Evolutionary conservation across 2,113 vertebrate genomes (phyloP), one percentile per base, ranked within the genome.

Genomic region (Accipiter virgatus): DNA sequence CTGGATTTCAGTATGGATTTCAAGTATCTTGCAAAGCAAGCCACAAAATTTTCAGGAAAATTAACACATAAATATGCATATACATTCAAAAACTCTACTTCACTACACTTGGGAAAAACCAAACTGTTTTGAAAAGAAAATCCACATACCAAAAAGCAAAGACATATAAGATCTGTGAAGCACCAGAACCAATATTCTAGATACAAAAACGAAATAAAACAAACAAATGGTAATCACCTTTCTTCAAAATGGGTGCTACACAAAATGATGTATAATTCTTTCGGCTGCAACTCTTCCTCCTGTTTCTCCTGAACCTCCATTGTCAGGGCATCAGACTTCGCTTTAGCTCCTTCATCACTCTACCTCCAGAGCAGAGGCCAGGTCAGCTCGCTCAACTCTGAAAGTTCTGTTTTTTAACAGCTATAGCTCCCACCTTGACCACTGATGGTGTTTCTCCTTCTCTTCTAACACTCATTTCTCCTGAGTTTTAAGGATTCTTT

Each of bases 321-420:
- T 5, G 0, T 52, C 48, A 61, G 19, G 7, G 7, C 3, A 1
- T 36, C 16, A 47, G 48, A 45, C 6, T 10, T 50, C 1, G 0
- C 26, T 56, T 40, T 36, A 63, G 2, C 13, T 53, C 16, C 27
- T 84, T 56, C 38, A 48, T 27, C 18, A 31, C 27, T 52, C 31
- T 18, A 5, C 36, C 21, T 73, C 31, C 61, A 87, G 31, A 58
- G 47, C 13, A 87, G 43, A 82, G n/a, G 19, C 7, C 61, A 48
- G 34, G n/a, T 31, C 32, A 82, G 5, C 38, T 71, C 2, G 15
- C 13, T 6, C 43, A 72, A 0, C 11, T 65, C 23, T 59, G 32
- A 21, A 86, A 88, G 66, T 55, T 29, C 34, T 27, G 11, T 8
- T 77, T 7, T 36, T 59, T 59, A 56, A 43, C 23, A 72, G n/a